Percentiles rank a stretch among this genome's conserved stretches.
Evolutionary conservation across 2,888 invertebrate genomes (phyloP).

Genomic region (Drosophila sordidula): DNA sequence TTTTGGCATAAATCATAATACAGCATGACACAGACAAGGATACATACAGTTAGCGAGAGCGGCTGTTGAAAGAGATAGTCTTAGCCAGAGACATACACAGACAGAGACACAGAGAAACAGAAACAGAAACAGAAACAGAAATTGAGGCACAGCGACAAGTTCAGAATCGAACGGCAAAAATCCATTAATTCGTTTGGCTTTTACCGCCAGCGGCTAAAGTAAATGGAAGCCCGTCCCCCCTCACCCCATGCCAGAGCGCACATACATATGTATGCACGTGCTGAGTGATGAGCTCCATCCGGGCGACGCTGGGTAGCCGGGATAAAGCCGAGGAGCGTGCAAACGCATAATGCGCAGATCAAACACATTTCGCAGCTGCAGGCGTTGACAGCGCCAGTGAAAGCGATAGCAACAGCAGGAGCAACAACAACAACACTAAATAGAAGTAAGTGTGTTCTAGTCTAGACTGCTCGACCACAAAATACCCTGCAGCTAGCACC

Average conservation of each 20-base stretch:
- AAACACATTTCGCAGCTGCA: slow-evolving; percentile 55
- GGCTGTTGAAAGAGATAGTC: neutral
- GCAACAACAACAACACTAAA: neutral
- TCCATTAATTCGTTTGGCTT: slow-evolving; percentile 55
- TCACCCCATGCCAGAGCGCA: neutral
- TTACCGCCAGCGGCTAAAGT: slow-evolving; percentile 21
- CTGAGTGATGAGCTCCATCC: slow-evolving; percentile 22
- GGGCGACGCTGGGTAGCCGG: slow-evolving; percentile 1
- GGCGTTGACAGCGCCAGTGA: slow-evolving; percentile 33
- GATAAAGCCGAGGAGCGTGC: slow-evolving; percentile 33
- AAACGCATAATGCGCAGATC: slow-evolving; percentile 59
- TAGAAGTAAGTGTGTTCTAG: neutral
- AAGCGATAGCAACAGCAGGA: neutral
- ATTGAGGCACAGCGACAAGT: slow-evolving; percentile 7
- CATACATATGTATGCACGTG: neutral
- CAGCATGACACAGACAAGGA: neutral
- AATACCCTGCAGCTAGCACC: neutral
- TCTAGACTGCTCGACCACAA: neutral
- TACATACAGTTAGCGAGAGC: neutral
- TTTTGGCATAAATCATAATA: slow-evolving; percentile 32
- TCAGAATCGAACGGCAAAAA: slow-evolving; percentile 36
- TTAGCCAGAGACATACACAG: neutral
- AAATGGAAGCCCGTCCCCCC: slow-evolving; percentile 11
- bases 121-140: neutral
- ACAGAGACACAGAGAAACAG: neutral